A percentile compares a stretch with the other conserved stretches of the same genome.
Evolutionary conservation across 2,113 vertebrate genomes (phyloP).

Genomic region (Dermatemys mawii): DNA sequence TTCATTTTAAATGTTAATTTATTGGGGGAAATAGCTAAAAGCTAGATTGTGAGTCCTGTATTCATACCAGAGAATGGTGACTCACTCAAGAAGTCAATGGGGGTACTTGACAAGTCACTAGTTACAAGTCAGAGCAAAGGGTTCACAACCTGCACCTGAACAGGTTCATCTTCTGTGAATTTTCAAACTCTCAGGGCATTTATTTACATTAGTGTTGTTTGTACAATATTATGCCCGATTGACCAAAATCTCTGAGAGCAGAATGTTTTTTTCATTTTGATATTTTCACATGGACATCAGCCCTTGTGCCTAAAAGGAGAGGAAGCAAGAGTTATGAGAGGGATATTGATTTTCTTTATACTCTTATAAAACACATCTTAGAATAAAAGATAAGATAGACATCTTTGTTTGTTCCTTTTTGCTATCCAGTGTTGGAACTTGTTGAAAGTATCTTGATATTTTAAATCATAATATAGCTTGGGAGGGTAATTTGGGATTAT

Average conservation of each 20-base stretch:
- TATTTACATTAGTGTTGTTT: slow-evolving; percentile 60
- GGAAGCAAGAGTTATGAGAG: slow-evolving; percentile 70
- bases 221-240: slow-evolving; percentile 56
- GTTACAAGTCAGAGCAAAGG: not conserved
- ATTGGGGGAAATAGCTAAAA: not conserved
- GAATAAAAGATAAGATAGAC: slow-evolving; percentile 55
- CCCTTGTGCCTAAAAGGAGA: slow-evolving; percentile 54
- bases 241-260: slow-evolving; percentile 57
- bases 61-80: not conserved
- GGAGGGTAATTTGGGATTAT: not conserved
- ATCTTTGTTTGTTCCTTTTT: slow-evolving; percentile 59
- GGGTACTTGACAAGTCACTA: not conserved
- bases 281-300: slow-evolving; percentile 68
- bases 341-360: slow-evolving; percentile 76
- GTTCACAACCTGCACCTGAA: not conserved
- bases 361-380: slow-evolving; percentile 65
- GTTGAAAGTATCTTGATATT: slow-evolving; percentile 49
- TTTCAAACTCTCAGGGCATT: slow-evolving; percentile 12
- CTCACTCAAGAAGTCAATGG: not conserved
- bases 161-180: not conserved
- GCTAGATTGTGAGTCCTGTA: rapidly evolving
- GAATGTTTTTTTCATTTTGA: slow-evolving; percentile 67
- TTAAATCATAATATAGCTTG: slow-evolving; percentile 37
- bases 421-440: slow-evolving; percentile 48
- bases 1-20: slow-evolving; percentile 46